Evolutionary conservation across 2,797 vertebrate genomes (phyloP).

Genomic region (Ceyx erithaca): DNA sequence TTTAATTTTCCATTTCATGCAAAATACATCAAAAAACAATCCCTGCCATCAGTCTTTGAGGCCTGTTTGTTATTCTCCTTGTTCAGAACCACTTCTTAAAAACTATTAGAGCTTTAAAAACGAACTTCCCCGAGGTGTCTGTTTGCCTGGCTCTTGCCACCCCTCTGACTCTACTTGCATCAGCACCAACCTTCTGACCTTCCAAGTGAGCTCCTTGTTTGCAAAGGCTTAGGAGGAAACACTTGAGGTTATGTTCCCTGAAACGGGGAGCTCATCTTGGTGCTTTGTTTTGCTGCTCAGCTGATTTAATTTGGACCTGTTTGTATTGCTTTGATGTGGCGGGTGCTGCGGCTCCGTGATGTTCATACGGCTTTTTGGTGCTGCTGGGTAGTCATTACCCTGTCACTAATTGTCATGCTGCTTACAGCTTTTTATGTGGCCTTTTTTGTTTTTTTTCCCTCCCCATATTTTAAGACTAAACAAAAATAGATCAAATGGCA

Average conservation of each 20-base stretch:
- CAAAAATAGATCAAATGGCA: not conserved
- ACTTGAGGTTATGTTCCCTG: not conserved
- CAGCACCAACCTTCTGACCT: not conserved
- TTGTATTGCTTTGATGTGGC: constrained; percentile 6
- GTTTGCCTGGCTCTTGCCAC: not conserved
- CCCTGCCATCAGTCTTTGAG: not conserved
- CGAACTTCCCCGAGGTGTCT: not conserved
- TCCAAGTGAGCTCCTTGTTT: not conserved
- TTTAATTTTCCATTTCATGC: constrained; percentile 17
- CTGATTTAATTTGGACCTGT: not conserved
- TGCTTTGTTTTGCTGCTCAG: not conserved
- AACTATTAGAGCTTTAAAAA: not conserved
- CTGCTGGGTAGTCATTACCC: not conserved
- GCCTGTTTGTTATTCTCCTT: constrained; percentile 15
- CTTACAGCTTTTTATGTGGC: not conserved
- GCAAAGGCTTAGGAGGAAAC: not conserved
- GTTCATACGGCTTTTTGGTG: not conserved
- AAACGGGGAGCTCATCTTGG: not conserved
- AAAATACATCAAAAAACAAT: not conserved
- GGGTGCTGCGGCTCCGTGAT: not conserved
- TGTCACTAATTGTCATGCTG: not conserved
- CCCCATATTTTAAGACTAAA: not conserved
- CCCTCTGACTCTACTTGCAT: not conserved
- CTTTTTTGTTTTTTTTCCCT: not conserved
- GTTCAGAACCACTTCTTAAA: not conserved